These are phyloP conservation scores for Triplophysa dalaica DNA, from an alignment of 2,113 vertebrate genomes.

Conservation along the genomic window DNA sequence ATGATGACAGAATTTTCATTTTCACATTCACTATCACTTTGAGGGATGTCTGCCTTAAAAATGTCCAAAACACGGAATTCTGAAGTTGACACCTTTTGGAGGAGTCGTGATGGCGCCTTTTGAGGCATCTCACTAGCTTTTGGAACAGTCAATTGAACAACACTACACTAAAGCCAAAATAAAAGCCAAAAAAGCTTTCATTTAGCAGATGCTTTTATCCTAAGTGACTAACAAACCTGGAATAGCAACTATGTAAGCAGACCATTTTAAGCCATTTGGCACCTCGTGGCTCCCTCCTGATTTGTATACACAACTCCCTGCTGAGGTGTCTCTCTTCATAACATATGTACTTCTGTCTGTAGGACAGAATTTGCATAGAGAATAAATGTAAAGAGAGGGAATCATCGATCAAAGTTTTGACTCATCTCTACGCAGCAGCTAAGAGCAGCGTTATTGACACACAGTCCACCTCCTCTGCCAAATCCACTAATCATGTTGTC, in stretches of 20 bases:
- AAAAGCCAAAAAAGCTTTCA: too few relatives aligned
- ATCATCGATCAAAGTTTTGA: background rate
- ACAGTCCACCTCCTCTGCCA: slow-evolving; percentile 3
- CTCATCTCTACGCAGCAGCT: background rate
- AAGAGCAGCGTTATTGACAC: slow-evolving; percentile 17
- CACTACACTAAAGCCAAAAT: too few relatives aligned
- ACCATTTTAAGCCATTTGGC: background rate
- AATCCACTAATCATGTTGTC: slow-evolving; percentile 15
- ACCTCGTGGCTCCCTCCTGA: background rate
- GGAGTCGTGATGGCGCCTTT: too few relatives aligned
- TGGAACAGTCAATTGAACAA: too few relatives aligned
- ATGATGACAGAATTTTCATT: too few relatives aligned
- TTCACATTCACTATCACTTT: too few relatives aligned
- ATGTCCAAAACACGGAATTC: too few relatives aligned
- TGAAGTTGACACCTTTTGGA: too few relatives aligned
- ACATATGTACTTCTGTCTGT: background rate
- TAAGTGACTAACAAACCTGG: background rate
- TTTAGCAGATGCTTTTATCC: background rate
- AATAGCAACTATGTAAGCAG: background rate
- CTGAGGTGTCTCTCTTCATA: background rate
- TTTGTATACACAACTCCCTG: background rate
- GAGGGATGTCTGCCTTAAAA: too few relatives aligned
- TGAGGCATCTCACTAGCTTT: too few relatives aligned
- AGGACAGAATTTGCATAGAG: background rate
- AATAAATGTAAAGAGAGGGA: background rate